Conservation (phyloP, 1,140 invertebrate genomes). For the Oedothorax gibbosus region DNA sequence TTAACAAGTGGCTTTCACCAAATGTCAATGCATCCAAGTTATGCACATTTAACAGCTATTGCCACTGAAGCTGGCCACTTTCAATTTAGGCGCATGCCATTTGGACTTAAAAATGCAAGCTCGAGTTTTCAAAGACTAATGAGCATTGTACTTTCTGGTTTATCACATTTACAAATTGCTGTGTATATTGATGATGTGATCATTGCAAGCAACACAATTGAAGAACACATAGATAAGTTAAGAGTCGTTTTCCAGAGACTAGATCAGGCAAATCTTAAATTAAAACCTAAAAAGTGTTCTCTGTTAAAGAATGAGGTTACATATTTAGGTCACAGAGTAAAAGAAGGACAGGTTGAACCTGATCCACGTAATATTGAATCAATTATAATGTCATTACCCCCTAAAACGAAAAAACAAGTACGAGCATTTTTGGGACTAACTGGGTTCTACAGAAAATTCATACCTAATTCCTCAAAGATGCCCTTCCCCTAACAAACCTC, state of each 20-base stretch:
- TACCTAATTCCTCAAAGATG: slow-evolving; percentile 66
- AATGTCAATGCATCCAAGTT: slow-evolving; percentile 2
- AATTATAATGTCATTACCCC: slow-evolving; percentile 65
- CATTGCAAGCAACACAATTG: slow-evolving; percentile 53
- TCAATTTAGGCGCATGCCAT: slow-evolving; percentile 60
- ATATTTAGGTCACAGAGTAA: slow-evolving; percentile 65
- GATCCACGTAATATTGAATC: slow-evolving; percentile 67
- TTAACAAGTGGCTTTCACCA: slow-evolving; percentile 56
- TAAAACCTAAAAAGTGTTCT: slow-evolving; percentile 62
- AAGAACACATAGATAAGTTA: slow-evolving; percentile 48
- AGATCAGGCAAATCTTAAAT: slow-evolving; percentile 53
- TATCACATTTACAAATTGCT: neutral
- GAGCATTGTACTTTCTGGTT: slow-evolving; percentile 39
- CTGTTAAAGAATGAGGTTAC: slow-evolving; percentile 53
- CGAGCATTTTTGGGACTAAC: slow-evolving; percentile 69
- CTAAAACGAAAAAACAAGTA: slow-evolving; percentile 67
- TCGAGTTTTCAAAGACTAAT: slow-evolving; percentile 63
- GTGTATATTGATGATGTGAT: slow-evolving; percentile 53
- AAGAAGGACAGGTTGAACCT: slow-evolving; percentile 65
- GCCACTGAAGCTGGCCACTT: slow-evolving; percentile 31
- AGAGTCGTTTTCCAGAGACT: slow-evolving; percentile 39
- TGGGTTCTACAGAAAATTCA: slow-evolving; percentile 70
- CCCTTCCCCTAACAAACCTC: slow-evolving; percentile 65
- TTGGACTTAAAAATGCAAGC: slow-evolving; percentile 56
- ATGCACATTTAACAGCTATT: slow-evolving; percentile 56